Percentiles rank a stretch among this genome's conserved stretches.
These are phyloP conservation scores for Aphelenchoides bicaudatus DNA, from an alignment of 2,888 invertebrate genomes.

Conservation along the genomic window DNA sequence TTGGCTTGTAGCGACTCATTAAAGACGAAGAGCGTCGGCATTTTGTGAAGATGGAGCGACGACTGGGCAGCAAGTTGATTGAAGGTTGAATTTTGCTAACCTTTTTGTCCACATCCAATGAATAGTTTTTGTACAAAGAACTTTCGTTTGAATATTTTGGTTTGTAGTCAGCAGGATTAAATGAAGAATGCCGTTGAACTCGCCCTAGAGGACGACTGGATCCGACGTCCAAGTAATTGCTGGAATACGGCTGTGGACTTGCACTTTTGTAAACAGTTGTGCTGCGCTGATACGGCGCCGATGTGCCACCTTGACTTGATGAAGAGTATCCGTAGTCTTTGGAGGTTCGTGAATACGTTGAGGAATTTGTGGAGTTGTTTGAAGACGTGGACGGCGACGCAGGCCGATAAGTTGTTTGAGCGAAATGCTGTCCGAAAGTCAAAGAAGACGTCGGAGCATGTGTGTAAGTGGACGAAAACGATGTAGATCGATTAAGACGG, in stretches of 20 bases:
- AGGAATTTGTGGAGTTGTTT: neutral
- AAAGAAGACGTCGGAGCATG: neutral
- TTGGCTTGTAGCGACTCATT: slow-evolving; percentile 16
- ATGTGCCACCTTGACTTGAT: neutral
- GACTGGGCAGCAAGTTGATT: neutral
- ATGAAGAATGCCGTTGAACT: slow-evolving; percentile 12
- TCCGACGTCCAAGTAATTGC: neutral
- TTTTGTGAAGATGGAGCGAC: slow-evolving; percentile 10
- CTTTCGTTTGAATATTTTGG: too few species aligned
- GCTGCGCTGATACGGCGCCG: too few species aligned
- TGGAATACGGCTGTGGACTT: neutral
- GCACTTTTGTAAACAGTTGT: neutral
- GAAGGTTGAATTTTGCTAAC: neutral
- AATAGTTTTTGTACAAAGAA: too few species aligned
- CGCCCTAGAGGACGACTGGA: neutral
- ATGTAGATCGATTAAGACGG: slow-evolving; percentile 10
- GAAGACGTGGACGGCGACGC: slow-evolving; percentile 1
- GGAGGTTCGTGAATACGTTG: neutral
- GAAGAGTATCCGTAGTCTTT: slow-evolving; percentile 1
- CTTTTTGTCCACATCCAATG: neutral
- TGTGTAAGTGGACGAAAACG: slow-evolving; percentile 6
- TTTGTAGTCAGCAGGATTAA: slow-evolving; percentile 8
- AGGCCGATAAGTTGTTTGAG: slow-evolving; percentile 8
- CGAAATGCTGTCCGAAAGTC: slow-evolving; percentile 14
- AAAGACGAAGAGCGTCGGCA: slow-evolving; percentile 17